A percentile compares a stretch with the other conserved stretches of the same genome.
These are phyloP conservation scores for Abrostola triplasia DNA, from an alignment of 2,888 invertebrate species.

Conservation along the genomic window DNA sequence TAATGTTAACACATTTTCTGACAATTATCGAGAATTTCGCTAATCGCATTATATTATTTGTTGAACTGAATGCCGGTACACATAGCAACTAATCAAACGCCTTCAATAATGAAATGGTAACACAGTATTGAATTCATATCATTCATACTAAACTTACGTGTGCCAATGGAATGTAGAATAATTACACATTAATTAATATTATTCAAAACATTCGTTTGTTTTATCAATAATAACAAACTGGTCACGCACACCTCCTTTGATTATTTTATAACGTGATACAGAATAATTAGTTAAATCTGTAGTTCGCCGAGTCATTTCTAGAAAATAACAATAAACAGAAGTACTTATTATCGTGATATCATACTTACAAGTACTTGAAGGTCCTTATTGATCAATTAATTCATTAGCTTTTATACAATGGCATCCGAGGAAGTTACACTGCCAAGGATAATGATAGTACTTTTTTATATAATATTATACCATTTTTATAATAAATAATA, in stretches of 20 bases:
- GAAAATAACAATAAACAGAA: too few species aligned
- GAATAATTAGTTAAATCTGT: too few species aligned
- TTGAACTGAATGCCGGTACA: neutral
- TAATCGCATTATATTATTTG: neutral
- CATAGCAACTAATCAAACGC: too few species aligned
- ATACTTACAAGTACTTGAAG: slow-evolving; percentile 7
- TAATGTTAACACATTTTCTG: neutral
- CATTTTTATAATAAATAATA: too few species aligned
- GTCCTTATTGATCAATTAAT: slow-evolving; percentile 20
- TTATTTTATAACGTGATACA: too few species aligned
- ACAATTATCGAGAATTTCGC: neutral
- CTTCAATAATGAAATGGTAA: neutral
- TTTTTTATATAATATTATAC: too few species aligned
- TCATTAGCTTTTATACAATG: slow-evolving; percentile 10
- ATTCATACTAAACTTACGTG: neutral
- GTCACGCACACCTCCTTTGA: neutral
- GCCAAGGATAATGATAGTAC: too few species aligned
- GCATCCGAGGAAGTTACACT: neutral
- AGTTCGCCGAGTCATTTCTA: too few species aligned
- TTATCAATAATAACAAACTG: neutral
- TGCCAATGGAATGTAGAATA: neutral
- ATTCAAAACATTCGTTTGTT: neutral
- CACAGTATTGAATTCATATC: neutral
- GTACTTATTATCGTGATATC: too few species aligned
- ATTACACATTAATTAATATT: neutral